Percentiles rank a stretch among this genome's conserved stretches.
These are phyloP conservation scores for Aphodius granarius DNA, from an alignment of 2,888 invertebrate genomes.

Conservation along the genomic window DNA sequence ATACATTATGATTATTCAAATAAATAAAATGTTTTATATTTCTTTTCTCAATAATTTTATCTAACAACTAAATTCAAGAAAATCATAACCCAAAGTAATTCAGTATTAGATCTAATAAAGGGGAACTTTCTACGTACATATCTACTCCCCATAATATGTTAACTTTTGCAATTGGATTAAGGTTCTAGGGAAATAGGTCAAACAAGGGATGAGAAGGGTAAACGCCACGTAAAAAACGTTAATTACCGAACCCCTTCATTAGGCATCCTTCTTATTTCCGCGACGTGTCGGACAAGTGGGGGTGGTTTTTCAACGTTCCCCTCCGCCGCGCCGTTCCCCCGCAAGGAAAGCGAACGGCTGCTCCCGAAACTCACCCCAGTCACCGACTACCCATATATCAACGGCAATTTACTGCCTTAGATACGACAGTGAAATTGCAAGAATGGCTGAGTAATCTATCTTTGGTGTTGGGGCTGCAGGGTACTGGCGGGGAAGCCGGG, in stretches of 20 bases:
- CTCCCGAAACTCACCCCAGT: conserved; percentile 41
- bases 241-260: conserved; percentile 19
- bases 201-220: neutral
- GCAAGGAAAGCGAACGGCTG: conserved; percentile 24
- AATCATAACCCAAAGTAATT: too few species aligned
- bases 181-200: neutral
- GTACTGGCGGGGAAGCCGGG: conserved; percentile 40
- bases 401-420: conserved; percentile 83
- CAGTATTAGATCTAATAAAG: too few species aligned
- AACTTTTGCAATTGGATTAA: neutral
- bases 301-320: conserved; percentile 36
- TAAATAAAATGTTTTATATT: too few species aligned
- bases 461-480: conserved; percentile 63
- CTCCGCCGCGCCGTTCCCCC: conserved; percentile 25
- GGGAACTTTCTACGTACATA: too few species aligned
- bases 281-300: conserved; percentile 34
- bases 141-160: too few species aligned
- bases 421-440: conserved; percentile 93
- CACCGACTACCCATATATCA: conserved; percentile 73
- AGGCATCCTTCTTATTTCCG: conserved; percentile 29
- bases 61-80: too few species aligned
- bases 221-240: neutral
- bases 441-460: conserved; percentile 91
- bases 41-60: too few species aligned
- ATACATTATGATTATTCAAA: too few species aligned